Conservation (phyloP, 2,888 invertebrate species). For the Athalia cordata region DNA sequence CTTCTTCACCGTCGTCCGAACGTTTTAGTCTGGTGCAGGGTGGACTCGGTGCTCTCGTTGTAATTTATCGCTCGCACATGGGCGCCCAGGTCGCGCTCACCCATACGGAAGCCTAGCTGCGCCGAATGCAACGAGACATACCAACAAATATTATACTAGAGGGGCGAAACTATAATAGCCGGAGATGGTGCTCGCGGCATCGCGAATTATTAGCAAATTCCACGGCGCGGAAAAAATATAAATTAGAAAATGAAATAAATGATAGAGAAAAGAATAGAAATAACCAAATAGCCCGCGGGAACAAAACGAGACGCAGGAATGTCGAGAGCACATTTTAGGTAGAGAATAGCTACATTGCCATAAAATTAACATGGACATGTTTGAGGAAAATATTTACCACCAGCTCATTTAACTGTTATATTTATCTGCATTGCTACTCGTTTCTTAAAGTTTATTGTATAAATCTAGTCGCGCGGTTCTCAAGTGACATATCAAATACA, state of each 20-base stretch:
- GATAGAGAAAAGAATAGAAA: not conserved
- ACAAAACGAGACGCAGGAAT: conserved; percentile 30
- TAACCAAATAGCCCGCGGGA: not conserved
- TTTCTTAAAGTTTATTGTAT: not conserved
- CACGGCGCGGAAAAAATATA: conserved; percentile 31
- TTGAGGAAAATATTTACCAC: not conserved
- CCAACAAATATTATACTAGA: conserved; percentile 4
- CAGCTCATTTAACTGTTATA: not conserved
- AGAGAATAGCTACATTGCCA: conserved; percentile 15
- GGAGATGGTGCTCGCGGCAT: conserved; percentile 50
- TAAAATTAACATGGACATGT: not conserved
- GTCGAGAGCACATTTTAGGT: not conserved
- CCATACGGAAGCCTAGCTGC: not conserved
- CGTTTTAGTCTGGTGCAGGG: conserved; percentile 26
- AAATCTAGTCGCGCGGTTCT: not conserved
- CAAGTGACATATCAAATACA: no score
- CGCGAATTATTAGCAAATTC: conserved; percentile 55
- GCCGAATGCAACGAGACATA: conserved; percentile 9
- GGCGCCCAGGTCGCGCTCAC: conserved; percentile 46
- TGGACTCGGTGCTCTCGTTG: conserved; percentile 48
- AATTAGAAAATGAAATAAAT: not conserved
- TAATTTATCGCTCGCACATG: conserved; percentile 65
- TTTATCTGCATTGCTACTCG: not conserved
- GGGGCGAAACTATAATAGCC: conserved; percentile 50
- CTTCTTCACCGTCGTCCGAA: conserved; percentile 32